Evolutionary conservation across 2,888 invertebrate genomes (phyloP).

Genomic region (Drosophila emarginata): DNA sequence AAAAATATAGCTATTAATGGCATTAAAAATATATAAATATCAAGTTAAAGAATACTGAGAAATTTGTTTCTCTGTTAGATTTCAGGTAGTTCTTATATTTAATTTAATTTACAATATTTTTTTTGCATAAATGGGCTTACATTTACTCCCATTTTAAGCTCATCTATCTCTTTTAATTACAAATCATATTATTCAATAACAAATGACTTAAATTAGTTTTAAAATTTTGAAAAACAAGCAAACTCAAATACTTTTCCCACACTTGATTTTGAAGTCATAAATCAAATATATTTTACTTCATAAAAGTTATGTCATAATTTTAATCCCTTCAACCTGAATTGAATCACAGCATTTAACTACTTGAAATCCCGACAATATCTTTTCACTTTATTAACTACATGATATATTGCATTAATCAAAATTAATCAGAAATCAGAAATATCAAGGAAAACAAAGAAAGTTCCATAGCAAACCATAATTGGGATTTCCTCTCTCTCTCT

Average conservation of each 20-base stretch:
- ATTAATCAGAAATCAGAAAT: not conserved
- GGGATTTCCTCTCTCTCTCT: slow-evolving; percentile 22
- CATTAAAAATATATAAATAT: too few relatives aligned
- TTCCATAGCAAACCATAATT: slow-evolving; percentile 28
- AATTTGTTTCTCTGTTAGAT: too few relatives aligned
- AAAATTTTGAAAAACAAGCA: not conserved
- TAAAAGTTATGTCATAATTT: not conserved
- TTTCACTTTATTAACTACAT: slow-evolving; percentile 4
- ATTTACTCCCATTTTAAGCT: too few relatives aligned
- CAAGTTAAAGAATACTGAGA: too few relatives aligned
- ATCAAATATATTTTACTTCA: not conserved
- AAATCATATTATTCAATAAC: too few relatives aligned
- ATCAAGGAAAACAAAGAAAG: slow-evolving; percentile 52
- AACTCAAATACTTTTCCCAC: not conserved
- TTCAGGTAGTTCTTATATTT: too few relatives aligned
- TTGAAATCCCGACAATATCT: not conserved
- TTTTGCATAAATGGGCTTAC: too few relatives aligned
- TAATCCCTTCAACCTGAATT: not conserved
- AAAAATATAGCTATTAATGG: too few relatives aligned
- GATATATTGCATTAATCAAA: slow-evolving; percentile 13
- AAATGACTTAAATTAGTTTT: not conserved
- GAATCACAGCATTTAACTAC: not conserved
- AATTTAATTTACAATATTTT: too few relatives aligned
- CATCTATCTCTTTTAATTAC: too few relatives aligned
- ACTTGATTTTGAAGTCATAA: not conserved